Evolutionary conservation across 1,140 invertebrate genomes (phyloP).

Genomic region (Epicauta chinensis): DNA sequence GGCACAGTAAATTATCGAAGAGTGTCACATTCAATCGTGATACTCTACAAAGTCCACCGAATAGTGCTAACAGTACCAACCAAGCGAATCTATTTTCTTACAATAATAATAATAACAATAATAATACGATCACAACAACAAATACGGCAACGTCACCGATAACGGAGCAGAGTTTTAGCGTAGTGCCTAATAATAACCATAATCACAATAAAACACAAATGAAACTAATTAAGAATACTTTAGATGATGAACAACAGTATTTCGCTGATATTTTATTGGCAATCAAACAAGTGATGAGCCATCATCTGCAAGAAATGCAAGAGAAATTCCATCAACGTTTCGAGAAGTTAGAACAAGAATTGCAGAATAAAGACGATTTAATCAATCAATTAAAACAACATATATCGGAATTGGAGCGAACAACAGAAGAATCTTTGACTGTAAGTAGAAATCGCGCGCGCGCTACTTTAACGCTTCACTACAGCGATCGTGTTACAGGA

Average conservation of each 20-base stretch:
- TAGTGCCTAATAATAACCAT: slow-evolving; percentile 31
- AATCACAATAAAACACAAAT: no score
- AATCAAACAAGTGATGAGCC: slow-evolving; percentile 70
- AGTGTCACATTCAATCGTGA: slow-evolving; percentile 82
- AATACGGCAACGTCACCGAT: slow-evolving; percentile 2
- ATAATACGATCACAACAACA: slow-evolving; percentile 6
- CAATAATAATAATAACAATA: no score
- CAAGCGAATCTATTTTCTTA: slow-evolving; percentile 27
- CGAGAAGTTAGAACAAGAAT: slow-evolving; percentile 65
- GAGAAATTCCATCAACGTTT: slow-evolving; percentile 63
- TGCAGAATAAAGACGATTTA: slow-evolving; percentile 67
- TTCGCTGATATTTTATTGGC: slow-evolving; percentile 66
- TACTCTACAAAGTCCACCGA: slow-evolving; percentile 71
- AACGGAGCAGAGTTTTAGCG: not conserved
- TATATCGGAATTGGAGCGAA: slow-evolving; percentile 61
- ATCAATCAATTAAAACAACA: slow-evolving; percentile 66
- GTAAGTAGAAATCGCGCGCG: slow-evolving; percentile 39
- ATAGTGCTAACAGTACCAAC: slow-evolving; percentile 42
- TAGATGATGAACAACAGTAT: slow-evolving; percentile 66
- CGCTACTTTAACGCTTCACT: not conserved
- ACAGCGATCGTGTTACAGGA: slow-evolving; percentile 29
- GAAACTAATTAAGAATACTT: slow-evolving; percentile 35
- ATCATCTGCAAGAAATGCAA: slow-evolving; percentile 60
- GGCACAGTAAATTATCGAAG: slow-evolving; percentile 81
- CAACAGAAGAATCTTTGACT: slow-evolving; percentile 51